A percentile compares a stretch with the other conserved stretches of the same genome.
These are phyloP conservation scores for Protonemura montana DNA, from an alignment of 2,888 invertebrate species.

Conservation along the genomic window DNA sequence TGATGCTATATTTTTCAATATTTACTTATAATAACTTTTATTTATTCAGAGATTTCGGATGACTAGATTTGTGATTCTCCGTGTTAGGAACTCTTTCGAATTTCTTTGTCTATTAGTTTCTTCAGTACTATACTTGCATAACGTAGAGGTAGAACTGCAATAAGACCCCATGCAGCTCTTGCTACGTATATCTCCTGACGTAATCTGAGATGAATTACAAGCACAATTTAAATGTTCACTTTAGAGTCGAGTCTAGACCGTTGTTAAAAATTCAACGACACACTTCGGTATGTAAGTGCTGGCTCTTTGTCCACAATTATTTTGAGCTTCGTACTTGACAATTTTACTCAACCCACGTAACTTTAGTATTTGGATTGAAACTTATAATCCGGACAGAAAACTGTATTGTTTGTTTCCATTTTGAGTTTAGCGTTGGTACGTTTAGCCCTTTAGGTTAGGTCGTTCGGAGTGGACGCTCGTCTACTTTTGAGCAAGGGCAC, in stretches of 20 bases:
- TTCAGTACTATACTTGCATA: neutral
- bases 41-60: slow-evolving; percentile 3
- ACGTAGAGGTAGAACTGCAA: neutral
- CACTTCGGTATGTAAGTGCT: neutral
- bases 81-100: neutral
- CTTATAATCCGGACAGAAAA: too few relatives aligned
- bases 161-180: neutral
- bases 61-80: neutral
- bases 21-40: neutral
- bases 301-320: too few relatives aligned
- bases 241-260: neutral
- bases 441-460: too few relatives aligned
- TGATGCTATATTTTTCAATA: neutral
- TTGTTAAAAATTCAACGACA: neutral
- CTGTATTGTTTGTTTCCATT: too few relatives aligned
- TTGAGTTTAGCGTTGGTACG: too few relatives aligned
- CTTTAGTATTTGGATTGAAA: too few relatives aligned
- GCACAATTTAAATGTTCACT: neutral
- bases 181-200: neutral
- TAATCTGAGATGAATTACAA: neutral
- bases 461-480: too few relatives aligned
- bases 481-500: too few relatives aligned
- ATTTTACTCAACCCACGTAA: too few relatives aligned
- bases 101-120: neutral
- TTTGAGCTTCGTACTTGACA: too few relatives aligned